Conservation (phyloP, 1,140 invertebrate genomes). For the Bombus terrestris region DNA sequence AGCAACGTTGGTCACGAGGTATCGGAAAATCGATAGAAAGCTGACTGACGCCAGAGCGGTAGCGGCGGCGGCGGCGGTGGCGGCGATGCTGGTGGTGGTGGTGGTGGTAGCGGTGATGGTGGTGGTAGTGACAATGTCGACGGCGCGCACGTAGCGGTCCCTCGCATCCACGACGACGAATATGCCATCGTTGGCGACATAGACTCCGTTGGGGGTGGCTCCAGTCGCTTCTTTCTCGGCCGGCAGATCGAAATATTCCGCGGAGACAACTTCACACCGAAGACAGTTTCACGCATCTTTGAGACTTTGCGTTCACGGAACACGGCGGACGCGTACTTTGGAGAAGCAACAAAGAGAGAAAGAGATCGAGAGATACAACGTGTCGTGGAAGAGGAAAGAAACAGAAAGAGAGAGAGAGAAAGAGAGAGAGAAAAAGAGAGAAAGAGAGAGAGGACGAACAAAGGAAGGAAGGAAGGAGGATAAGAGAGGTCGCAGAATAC, state of each 20-base stretch:
- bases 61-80: conserved; percentile 14
- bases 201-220: conserved; percentile 40
- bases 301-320: background rate
- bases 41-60: conserved; percentile 70
- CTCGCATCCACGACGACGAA: conserved; percentile 25
- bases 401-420: background rate
- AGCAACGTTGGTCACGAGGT: conserved; percentile 78
- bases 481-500: conserved; percentile 9
- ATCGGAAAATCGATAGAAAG: conserved; percentile 81
- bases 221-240: conserved; percentile 11
- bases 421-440: background rate
- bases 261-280: background rate
- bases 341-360: background rate
- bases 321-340: background rate
- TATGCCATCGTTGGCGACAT: conserved; percentile 44
- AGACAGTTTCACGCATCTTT: background rate
- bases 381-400: background rate
- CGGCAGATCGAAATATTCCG: background rate
- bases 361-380: background rate
- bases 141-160: conserved; percentile 47
- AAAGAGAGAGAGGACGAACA: background rate
- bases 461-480: conserved; percentile 3
- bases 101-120: background rate
- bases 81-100: background rate
- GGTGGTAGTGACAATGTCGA: conserved; percentile 19